Evolutionary conservation across 2,888 invertebrate species (phyloP), one percentile per base, ranked within the genome.

Genomic region (Idaea dimidiata): DNA sequence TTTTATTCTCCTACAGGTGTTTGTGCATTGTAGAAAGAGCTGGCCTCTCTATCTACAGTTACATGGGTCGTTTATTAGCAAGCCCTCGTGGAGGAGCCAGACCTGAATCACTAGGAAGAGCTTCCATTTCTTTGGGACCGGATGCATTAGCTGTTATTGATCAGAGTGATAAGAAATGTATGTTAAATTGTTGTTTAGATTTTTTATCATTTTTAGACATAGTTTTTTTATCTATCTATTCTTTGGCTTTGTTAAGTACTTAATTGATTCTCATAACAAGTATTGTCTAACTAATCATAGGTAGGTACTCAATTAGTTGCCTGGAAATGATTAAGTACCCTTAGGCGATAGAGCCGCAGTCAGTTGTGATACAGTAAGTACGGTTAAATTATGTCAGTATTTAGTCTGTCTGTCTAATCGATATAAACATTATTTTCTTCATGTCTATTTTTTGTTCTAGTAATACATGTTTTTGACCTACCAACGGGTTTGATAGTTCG

Each of bases 81-180:
- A 95, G 96, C 72, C 97, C 99, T 0, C 95, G 96, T 62, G 97
- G 97, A 95, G 96, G 97, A 57, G 96, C 97, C 86, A 94, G 97
- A 65, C 95, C 97, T 0, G 98, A 99, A 77, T 94, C 95, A 54
- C 89, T 99, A 16, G 96, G 96, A 71, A 90, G 94, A 65, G 94
- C 95, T 54, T 95, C 96, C 8, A 94, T 98, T 16, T 96, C 97
- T 0, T 86, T 99, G 54, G 97, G 97, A 18, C 95, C 96, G 55
- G 99, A 99, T 83, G 95, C 97, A 1, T 89, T 99, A 16, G 97
- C 96, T 58, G 94, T 98, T 57, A 93, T 98, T 54, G 98, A 99
- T 88, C 96, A 96, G 72, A 93, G 94, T 16, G 98, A 99, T 86
- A 94, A 95, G 63, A 97, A 97, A 92, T 84, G 97, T 97, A 87